Conservation (phyloP, 2,888 invertebrate species). For the Lycaena phlaeas region DNA sequence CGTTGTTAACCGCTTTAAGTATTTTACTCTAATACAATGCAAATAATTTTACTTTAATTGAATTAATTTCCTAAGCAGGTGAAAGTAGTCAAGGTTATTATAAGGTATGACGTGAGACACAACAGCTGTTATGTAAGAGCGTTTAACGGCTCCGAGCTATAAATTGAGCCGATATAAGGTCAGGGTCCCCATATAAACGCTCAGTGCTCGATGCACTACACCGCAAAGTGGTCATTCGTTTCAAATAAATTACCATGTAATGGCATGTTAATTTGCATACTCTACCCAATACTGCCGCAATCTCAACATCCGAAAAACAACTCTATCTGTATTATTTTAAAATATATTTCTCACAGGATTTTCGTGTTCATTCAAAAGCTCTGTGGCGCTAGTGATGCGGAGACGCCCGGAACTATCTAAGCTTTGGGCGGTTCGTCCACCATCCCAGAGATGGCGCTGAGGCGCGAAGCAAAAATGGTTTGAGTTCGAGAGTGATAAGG, state of each 20-base stretch:
- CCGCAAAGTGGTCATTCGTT: conserved; percentile 73
- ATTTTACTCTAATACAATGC: too few species aligned
- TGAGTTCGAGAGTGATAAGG: conserved; percentile 23
- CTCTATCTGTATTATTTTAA: conserved; percentile 29
- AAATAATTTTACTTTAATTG: too few species aligned
- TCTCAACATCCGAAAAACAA: conserved; percentile 32
- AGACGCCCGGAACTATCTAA: conserved; percentile 44
- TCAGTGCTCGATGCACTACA: conserved; percentile 64
- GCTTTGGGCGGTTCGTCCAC: conserved; percentile 45
- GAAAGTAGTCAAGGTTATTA: conserved; percentile 6
- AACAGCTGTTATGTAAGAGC: conserved; percentile 66
- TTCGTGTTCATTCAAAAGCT: conserved; percentile 62
- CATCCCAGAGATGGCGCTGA: conserved; percentile 58
- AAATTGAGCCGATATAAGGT: conserved; percentile 71
- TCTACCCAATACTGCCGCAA: conserved; percentile 35
- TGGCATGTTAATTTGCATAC: conserved; percentile 71
- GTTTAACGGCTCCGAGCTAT: conserved; percentile 61
- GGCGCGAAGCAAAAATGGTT: conserved; percentile 27
- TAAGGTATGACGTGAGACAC: conserved; percentile 41
- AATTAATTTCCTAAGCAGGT: conserved; percentile 2
- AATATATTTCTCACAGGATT: conserved; percentile 26
- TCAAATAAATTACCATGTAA: conserved; percentile 74
- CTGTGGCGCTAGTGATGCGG: conserved; percentile 38
- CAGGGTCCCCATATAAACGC: conserved; percentile 69
- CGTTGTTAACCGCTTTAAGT: too few species aligned